Evolutionary conservation across 2,888 invertebrate species (phyloP).

Genomic region (Tyria jacobaeae): DNA sequence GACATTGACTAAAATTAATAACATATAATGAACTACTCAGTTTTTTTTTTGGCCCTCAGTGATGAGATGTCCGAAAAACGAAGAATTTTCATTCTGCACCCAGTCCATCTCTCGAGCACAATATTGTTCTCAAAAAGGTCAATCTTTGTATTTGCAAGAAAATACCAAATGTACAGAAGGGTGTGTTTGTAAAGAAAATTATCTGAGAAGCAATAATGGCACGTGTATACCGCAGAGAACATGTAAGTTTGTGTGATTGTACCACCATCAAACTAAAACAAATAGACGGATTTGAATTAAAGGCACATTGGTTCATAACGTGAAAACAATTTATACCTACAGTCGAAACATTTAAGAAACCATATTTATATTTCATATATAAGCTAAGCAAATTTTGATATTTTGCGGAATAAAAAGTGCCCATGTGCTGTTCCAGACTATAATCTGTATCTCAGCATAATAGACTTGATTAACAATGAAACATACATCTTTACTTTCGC

Average conservation of each 20-base stretch:
- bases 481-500: too few species aligned
- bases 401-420: too few species aligned
- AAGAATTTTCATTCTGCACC: conserved; percentile 30
- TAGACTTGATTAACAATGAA: too few species aligned
- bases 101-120: conserved; percentile 25
- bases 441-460: too few species aligned
- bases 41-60: conserved; percentile 19
- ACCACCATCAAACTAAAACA: not conserved
- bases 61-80: conserved; percentile 32
- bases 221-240: conserved; percentile 16
- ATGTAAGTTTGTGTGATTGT: conserved; percentile 12
- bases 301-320: too few species aligned
- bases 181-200: conserved; percentile 34
- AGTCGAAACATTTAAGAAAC: too few species aligned
- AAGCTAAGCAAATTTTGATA: too few species aligned
- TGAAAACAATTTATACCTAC: too few species aligned
- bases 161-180: conserved; percentile 16
- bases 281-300: not conserved
- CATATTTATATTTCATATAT: too few species aligned
- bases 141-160: not conserved
- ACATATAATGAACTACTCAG: too few species aligned
- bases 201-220: conserved; percentile 19
- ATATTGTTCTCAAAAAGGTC: conserved; percentile 31
- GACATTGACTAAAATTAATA: too few species aligned
- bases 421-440: too few species aligned